Evolutionary conservation across 2,888 invertebrate genomes (phyloP).

Genomic region (Tachina fera): DNA sequence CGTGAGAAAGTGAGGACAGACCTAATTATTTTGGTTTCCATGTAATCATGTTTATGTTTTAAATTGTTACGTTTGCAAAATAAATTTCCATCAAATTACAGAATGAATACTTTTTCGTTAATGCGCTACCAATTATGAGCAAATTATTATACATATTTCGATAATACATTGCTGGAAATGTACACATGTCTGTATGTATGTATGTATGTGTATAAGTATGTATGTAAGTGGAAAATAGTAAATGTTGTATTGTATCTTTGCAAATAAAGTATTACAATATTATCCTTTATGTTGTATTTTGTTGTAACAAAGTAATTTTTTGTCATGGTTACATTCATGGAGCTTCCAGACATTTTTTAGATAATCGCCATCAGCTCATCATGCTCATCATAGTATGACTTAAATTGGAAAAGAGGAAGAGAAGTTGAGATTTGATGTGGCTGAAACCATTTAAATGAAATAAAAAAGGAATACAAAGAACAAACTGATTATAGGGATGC

Average conservation of each 20-base stretch:
- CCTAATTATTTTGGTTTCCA: too few relatives aligned
- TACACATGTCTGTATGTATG: too few relatives aligned
- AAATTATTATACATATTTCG: too few relatives aligned
- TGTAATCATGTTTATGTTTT: too few relatives aligned
- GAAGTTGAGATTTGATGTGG: slow-evolving; percentile 40
- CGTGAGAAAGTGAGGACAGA: too few relatives aligned
- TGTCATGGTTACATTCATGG: slow-evolving; percentile 77
- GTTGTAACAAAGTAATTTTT: slow-evolving; percentile 74
- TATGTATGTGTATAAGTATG: too few relatives aligned
- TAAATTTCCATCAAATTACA: too few relatives aligned
- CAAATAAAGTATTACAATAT: slow-evolving; percentile 54
- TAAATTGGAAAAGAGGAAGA: slow-evolving; percentile 42
- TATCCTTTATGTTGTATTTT: slow-evolving; percentile 47
- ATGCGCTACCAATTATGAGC: too few relatives aligned
- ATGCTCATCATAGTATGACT: slow-evolving; percentile 32
- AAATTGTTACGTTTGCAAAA: too few relatives aligned
- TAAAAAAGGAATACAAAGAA: slow-evolving; percentile 44
- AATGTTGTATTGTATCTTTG: not conserved
- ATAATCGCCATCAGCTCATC: slow-evolving; percentile 72
- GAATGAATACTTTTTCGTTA: too few relatives aligned
- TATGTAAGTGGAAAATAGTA: not conserved
- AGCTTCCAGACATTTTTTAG: slow-evolving; percentile 62
- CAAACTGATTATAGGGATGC: slow-evolving; percentile 64
- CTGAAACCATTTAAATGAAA: slow-evolving; percentile 53
- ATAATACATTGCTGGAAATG: too few relatives aligned